Base-by-base conservation (phyloP, 2,888 invertebrate genomes). In the Cataglyphis albicans region DNA sequence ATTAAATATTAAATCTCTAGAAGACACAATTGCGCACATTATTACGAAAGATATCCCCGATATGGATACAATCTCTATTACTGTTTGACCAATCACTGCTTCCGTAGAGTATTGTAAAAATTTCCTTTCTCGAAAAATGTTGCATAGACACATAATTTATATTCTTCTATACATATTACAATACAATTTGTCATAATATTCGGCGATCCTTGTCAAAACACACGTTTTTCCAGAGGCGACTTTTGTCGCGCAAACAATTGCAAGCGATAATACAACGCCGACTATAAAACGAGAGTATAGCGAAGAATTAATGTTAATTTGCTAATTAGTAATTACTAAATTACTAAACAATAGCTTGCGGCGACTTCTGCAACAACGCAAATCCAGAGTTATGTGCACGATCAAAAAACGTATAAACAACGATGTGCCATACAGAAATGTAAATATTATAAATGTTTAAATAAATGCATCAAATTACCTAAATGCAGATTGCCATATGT, bases 381-480 rank as follows among this genome's bases (percentile, higher is more conserved):
- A 44, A 74, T 48, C 32, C 21, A 63, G 44, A 41, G 32, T 74
- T 59, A 44, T 29, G 18, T 38, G 3, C 61, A 44, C n/a, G 15
- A 55, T 12, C 10, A 1, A 25, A 21, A 44, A 57, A 52, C 21
- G 4, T 29, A 5, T 18, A 6, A 44, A 18, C 38, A 80, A 59
- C 10, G 32, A 61, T 25, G 15, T 15, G 55, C 18, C 6, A 55
- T 21, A 29, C 41, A 12, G 10, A 61, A 57, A 82, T n/a, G 29
- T 25, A 63, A 12, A 32, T 29, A 15, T 41, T 61, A 59, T 25
- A n/a, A 78, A 44, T 9, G 18, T 70, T 59, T 25, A 70, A 88
- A 57, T 83, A 88, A 84, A 86, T 84, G 73, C 81, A 57, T 4
- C n/a, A 29, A 35, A 21, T 73, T 0, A 7, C 21, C 4, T 68